Evolutionary conservation across 2,113 vertebrate species (phyloP).

Genomic region (Brachirus orientalis): DNA sequence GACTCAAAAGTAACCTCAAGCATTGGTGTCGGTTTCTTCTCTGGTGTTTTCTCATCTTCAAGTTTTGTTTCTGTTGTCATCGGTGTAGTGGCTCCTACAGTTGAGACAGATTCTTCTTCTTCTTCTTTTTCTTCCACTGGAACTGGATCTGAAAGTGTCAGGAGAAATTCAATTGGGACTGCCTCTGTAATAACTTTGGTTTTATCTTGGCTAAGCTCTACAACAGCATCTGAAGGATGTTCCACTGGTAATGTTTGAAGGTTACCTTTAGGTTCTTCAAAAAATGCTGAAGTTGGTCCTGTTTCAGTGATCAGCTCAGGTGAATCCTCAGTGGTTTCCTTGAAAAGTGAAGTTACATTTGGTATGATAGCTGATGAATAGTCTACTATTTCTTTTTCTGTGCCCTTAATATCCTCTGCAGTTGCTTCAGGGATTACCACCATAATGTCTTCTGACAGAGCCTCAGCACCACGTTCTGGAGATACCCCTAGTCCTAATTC

Average conservation of each 20-base stretch:
- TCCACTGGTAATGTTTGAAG: background rate
- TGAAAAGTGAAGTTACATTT: background rate
- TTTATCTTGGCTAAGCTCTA: background rate
- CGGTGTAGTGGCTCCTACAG: slow-evolving; percentile 5
- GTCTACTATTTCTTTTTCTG: slow-evolving; percentile 15
- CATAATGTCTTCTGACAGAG: background rate
- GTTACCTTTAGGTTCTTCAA: slow-evolving; percentile 13
- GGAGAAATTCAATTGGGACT: slow-evolving; percentile 9
- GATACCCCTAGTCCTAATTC: background rate
- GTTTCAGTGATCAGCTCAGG: background rate
- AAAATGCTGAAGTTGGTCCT: background rate
- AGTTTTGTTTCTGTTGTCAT: slow-evolving; percentile 3
- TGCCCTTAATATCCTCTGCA: background rate
- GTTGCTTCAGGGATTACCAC: slow-evolving; percentile 10
- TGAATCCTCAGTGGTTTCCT: background rate
- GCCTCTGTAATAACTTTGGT: background rate
- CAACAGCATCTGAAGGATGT: slow-evolving; percentile 5
- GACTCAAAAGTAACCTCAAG: slow-evolving; percentile 23
- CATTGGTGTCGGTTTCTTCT: background rate
- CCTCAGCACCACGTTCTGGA: background rate
- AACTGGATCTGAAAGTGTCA: slow-evolving; percentile 25
- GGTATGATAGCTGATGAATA: slow-evolving; percentile 6
- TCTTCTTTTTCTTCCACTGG: slow-evolving; percentile 12
- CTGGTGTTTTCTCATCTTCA: background rate
- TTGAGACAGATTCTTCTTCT: slow-evolving; percentile 10